These are phyloP conservation scores for Thecocarcelia acutangulata DNA, from an alignment of 2,888 invertebrate genomes.

Conservation along the genomic window DNA sequence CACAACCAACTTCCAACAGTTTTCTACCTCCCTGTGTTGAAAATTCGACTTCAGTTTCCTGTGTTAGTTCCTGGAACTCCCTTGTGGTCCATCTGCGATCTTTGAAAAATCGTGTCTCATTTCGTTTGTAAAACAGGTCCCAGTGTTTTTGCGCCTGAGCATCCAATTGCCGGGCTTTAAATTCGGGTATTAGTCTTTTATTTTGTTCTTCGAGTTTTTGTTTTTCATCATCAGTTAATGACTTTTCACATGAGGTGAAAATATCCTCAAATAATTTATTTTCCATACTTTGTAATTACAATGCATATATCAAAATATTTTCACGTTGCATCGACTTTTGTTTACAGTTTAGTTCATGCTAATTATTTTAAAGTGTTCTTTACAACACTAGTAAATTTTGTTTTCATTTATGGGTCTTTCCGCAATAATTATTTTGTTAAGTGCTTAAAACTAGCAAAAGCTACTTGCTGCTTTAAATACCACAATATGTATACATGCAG, in stretches of 20 bases:
- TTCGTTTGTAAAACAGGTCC: constrained; percentile 98
- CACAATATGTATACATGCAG: too few species aligned
- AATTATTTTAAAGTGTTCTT: too few species aligned
- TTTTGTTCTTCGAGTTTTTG: constrained; percentile 87
- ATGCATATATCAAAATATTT: background rate
- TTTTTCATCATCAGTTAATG: constrained; percentile 83
- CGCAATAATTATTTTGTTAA: too few species aligned
- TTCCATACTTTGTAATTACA: constrained; percentile 31
- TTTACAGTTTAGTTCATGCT: constrained; percentile 28
- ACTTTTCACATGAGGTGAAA: constrained; percentile 71
- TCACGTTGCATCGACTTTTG: constrained; percentile 34
- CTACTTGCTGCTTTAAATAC: too few species aligned
- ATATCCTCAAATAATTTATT: constrained; percentile 45
- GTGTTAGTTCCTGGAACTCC: constrained; percentile 90
- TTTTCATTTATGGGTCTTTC: too few species aligned
- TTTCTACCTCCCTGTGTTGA: constrained; percentile 50
- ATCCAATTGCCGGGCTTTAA: constrained; percentile 90
- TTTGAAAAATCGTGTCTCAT: constrained; percentile 95
- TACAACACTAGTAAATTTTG: background rate
- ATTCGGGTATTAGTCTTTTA: constrained; percentile 85
- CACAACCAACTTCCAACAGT: constrained; percentile 92
- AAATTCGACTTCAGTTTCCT: constrained; percentile 71
- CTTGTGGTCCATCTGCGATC: constrained; percentile 98
- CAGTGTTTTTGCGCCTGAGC: constrained; percentile 92
- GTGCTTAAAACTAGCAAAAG: too few species aligned